Percentiles rank a stretch among this genome's conserved stretches.
phyloP scores from a whole-genome alignment of 2,113 vertebrate genomes.

The Nyctereutes procyonoides region DNA sequence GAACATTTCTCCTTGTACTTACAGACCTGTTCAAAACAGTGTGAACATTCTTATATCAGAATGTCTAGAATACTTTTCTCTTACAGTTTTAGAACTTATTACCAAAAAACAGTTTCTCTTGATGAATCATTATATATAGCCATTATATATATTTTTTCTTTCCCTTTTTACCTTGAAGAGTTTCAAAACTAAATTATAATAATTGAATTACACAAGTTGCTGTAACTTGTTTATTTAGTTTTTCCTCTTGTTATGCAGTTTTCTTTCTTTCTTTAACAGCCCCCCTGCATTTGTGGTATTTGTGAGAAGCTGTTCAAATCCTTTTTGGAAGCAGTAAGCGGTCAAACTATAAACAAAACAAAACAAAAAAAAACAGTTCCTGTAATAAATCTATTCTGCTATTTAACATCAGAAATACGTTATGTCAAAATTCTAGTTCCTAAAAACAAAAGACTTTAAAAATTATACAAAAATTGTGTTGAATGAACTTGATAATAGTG shows the following conservation, averaged over 20 bases:
- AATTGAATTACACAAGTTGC: conserved; percentile 8
- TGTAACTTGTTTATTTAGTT: background rate
- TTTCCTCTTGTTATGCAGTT: conserved; percentile 14
- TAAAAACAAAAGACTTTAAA: conserved; percentile 41
- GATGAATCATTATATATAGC: background rate
- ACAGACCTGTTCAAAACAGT: background rate
- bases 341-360: conserved; percentile 10
- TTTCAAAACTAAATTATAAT: conserved; percentile 54
- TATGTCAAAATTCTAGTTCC: background rate
- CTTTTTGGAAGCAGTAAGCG: conserved; percentile 32
- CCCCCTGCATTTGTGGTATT: background rate
- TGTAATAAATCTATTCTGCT: background rate
- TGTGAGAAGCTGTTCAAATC: conserved; percentile 19
- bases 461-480: conserved; percentile 41
- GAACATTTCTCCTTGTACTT: conserved; percentile 23
- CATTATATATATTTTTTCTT: background rate
- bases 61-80: background rate
- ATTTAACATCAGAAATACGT: conserved; percentile 12
- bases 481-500: background rate
- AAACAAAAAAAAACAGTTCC: background rate
- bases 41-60: background rate
- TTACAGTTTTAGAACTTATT: conserved; percentile 22
- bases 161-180: conserved; percentile 28
- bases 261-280: conserved; percentile 44
- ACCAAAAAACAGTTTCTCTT: background rate